Base-by-base conservation (phyloP, 2,888 invertebrate genomes). In the Coelogynopora nodosa region DNA sequence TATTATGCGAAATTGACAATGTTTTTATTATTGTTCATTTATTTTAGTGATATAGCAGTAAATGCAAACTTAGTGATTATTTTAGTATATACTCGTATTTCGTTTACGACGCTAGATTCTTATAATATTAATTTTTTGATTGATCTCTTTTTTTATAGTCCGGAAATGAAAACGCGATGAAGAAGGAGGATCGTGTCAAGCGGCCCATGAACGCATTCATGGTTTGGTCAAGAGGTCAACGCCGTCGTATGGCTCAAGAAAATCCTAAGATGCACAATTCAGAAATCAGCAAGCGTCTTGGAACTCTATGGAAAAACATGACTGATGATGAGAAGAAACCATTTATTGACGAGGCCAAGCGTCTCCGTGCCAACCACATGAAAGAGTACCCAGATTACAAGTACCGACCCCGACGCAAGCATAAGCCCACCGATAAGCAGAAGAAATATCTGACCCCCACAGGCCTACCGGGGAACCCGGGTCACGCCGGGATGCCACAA, bases 211-310 rank as follows among this genome's bases (percentile, higher is more conserved):
- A 98, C 93, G 98, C 98, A 13, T 99, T 99, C 92, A 99, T 99
- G 98, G 98, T 98, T 88, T 99, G 98, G 98, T 97, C 97, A 67
- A 93, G 98, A 5, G 98, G 98, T 0, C 98, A 98, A 91, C 94
- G 98, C 86, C 94, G 98, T 90, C 98, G 98, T 93, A 99, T 98
- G 97, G 98, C 98, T 0, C 97, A 97, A 88, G 98, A 98, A 90
- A 98, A 98, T 91, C 98, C 98, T 0, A 98, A 98, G 93, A 98
- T 98, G 97, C 98, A 98, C 93, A 98, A 98, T 90, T 97, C 97
- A 0, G 98, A 98, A 93, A 98, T 98, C 90, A 96, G 96, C 29
- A 98, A 98, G 92, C 94, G 98, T 85, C 94, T 99, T 88, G 98
- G 98, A 26, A 97, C 97, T 84, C 98, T 98, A 92, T 99, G 98